phyloP scores from a whole-genome alignment of 2,113 vertebrate species.

The Vimba vimba region DNA sequence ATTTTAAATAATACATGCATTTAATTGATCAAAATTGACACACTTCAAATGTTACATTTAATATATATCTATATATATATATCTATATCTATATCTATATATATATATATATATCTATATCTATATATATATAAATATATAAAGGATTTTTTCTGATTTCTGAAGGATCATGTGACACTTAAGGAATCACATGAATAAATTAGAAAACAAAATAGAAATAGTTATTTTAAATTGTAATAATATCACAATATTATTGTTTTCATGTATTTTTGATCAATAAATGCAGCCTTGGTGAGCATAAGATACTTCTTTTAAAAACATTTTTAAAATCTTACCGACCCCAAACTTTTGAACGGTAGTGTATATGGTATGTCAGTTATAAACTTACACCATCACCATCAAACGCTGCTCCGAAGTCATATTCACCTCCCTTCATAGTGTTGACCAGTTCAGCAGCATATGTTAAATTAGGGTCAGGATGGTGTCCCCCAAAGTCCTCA shows the following conservation, averaged over 20 bases:
- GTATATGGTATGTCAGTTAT: not conserved
- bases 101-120: no score
- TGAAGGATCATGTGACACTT: not conserved
- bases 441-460: conserved; percentile 95
- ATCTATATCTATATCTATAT: no score
- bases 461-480: conserved; percentile 97
- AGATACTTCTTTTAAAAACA: not conserved
- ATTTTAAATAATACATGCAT: no score
- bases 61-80: no score
- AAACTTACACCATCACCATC: conserved; percentile 92
- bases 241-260: not conserved
- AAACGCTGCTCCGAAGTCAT: conserved; percentile 96
- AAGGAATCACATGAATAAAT: not conserved
- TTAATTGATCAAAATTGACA: not conserved
- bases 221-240: not conserved
- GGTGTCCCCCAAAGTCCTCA: conserved; percentile 97
- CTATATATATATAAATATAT: no score
- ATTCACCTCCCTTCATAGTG: conserved; percentile 93
- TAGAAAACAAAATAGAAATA: not conserved
- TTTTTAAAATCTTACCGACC: not conserved
- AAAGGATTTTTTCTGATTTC: not conserved
- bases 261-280: not conserved
- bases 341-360: not conserved
- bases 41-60: no score
- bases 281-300: not conserved